Evolutionary conservation across 2,888 invertebrate genomes (phyloP), one percentile per base, ranked within the genome.

Genomic region (Idaea aversata): DNA sequence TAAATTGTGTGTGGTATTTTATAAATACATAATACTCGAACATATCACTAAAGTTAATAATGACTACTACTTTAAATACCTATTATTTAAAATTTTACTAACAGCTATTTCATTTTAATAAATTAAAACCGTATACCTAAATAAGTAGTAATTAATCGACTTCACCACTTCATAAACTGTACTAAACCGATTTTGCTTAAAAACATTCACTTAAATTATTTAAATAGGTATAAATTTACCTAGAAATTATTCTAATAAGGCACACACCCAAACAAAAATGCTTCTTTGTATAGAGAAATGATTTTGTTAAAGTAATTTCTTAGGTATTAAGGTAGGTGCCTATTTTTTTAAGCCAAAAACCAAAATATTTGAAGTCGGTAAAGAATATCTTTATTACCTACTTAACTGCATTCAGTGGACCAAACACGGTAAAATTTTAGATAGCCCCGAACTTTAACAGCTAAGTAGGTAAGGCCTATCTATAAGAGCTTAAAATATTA

Each of bases 31-130:
- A 47, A 47, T 47, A 70, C 66, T 38, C 58, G 68, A 65, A 72
- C 73, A 73, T 73, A 73, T 73, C 73, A 73, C 66, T 72, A 66
- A 63, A 61, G 62, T 62, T 62, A 65, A 62, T 63, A 47, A 10
- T 47, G 47, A 7, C 47, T 3, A 47, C 47, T 47, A 4, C 10
- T 5, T 47, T 7, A 5, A 47, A 47, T 47, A 47, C 13, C 13
- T 47, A 47, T 10, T 47, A 47, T 47, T 47, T 10, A 47, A 4
- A 47, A 0, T 47, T 47, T 13, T 10, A 13, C 13, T 13, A 13
- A 10, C 13, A 47, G 3, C 36, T 47, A 47, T 47, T 6, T 47
- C 4, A 47, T 47, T 36, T 36, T 4, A 47, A 25, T 25, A 25
- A 25, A 25, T 25, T 25, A 25, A 25, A 2, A 25, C 25, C 25